A percentile compares a stretch with the other conserved stretches of the same genome.
phyloP scores from a whole-genome alignment of 2,888 invertebrate species.

The Hemistola chrysoprasaria region DNA sequence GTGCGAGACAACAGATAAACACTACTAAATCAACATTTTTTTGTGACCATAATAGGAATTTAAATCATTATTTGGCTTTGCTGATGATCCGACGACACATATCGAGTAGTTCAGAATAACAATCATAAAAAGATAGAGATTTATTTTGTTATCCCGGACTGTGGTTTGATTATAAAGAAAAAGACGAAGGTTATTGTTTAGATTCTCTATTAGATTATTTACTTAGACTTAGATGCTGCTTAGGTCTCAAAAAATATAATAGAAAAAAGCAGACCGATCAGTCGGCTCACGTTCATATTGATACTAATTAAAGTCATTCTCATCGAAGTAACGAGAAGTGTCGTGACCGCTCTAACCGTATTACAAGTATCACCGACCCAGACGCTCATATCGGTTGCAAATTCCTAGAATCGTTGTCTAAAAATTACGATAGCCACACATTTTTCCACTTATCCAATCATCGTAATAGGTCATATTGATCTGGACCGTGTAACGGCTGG shows the following conservation, averaged over 20 bases:
- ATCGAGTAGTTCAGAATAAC: no score
- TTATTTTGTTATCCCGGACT: no score
- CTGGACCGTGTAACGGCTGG: conserved; percentile 32
- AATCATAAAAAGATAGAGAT: no score
- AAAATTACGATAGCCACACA: conserved; percentile 8
- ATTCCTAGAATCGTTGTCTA: conserved; percentile 12
- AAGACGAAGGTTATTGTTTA: no score
- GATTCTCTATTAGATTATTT: no score
- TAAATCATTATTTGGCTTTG: not conserved
- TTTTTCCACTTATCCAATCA: conserved; percentile 29
- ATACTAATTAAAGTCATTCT: conserved; percentile 7
- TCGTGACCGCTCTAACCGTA: conserved; percentile 6
- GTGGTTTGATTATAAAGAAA: no score
- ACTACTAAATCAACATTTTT: conserved; percentile 12
- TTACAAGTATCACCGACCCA: conserved; percentile 10
- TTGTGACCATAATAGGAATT: conserved; percentile 1
- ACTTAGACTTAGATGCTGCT: no score
- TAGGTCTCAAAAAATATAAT: no score
- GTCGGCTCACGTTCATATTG: no score
- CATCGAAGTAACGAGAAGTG: conserved; percentile 11
- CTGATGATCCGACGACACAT: not conserved
- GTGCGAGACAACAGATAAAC: conserved; percentile 33
- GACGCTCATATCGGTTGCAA: conserved; percentile 9
- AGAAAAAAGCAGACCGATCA: no score
- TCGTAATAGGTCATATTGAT: conserved; percentile 29